phyloP scores from a whole-genome alignment of 1,140 invertebrate genomes.

The Nephila pilipes region DNA sequence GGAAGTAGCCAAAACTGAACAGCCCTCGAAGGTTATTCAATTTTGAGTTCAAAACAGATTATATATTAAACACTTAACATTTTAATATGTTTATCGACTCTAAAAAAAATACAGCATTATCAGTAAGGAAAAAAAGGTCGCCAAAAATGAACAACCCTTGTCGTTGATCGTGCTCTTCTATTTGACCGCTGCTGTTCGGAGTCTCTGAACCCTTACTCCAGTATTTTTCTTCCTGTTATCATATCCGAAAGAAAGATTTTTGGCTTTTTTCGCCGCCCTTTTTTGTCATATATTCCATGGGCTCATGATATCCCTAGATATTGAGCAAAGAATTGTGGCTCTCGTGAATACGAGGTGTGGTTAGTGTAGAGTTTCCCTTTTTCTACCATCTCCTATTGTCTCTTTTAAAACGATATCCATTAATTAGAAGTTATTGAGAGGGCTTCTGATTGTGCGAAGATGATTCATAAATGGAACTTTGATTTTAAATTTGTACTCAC shows the following conservation, averaged over 20 bases:
- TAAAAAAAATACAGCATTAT: no score
- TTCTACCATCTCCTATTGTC: no score
- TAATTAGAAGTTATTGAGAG: not conserved
- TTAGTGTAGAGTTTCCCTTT: not conserved
- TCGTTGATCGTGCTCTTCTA: not conserved
- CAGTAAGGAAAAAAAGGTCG: not conserved
- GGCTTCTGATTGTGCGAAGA: not conserved
- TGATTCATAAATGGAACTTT: not conserved
- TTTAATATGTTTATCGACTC: no score
- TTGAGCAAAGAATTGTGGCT: not conserved
- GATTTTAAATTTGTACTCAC: not conserved
- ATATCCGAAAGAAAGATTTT: constrained; percentile 11
- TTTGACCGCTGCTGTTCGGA: constrained; percentile 35
- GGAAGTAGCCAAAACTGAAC: no score
- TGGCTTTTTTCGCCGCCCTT: not conserved
- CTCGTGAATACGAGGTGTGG: not conserved
- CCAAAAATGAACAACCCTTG: constrained; percentile 51
- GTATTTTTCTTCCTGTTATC: constrained; percentile 59
- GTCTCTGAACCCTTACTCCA: not conserved
- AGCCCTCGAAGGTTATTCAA: no score
- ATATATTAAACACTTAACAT: no score
- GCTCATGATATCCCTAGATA: not conserved
- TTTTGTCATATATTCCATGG: not conserved
- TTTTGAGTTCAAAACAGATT: no score
- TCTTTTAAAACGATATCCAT: not conserved